phyloP scores from a whole-genome alignment of 2,888 invertebrate genomes.

The Nymphalis urticae region DNA sequence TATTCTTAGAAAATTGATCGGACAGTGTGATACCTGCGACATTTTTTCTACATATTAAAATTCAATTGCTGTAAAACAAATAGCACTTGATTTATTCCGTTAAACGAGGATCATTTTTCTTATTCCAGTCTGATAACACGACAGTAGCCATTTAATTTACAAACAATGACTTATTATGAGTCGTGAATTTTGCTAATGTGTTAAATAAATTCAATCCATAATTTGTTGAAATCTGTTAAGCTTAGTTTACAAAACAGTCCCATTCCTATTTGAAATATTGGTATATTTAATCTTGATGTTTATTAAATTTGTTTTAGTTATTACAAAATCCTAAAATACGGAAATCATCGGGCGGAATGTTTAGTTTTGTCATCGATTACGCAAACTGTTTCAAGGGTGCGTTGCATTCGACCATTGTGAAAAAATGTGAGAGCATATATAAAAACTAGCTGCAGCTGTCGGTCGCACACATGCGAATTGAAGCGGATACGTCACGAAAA shows the following conservation, averaged over 20 bases:
- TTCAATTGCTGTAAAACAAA: constrained; percentile 40
- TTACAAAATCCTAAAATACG: constrained; percentile 74
- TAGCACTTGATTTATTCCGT: constrained; percentile 29
- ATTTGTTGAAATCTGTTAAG: not conserved
- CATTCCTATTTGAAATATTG: not conserved
- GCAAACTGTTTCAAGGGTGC: constrained; percentile 83
- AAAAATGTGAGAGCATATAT: constrained; percentile 80
- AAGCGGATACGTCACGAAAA: constrained; percentile 53
- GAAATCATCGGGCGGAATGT: constrained; percentile 82
- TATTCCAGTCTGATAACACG: constrained; percentile 23
- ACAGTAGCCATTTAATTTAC: constrained; percentile 39
- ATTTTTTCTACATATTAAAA: constrained; percentile 53
- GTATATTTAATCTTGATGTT: constrained; percentile 28
- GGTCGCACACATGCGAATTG: constrained; percentile 79
- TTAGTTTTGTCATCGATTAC: constrained; percentile 83
- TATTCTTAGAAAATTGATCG: constrained; percentile 60
- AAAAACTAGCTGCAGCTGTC: constrained; percentile 80
- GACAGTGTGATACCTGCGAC: constrained; percentile 51
- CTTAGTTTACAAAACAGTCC: not conserved
- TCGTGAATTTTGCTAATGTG: constrained; percentile 43
- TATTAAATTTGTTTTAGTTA: constrained; percentile 31
- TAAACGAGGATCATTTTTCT: constrained; percentile 24
- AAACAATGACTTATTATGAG: constrained; percentile 35
- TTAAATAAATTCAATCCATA: constrained; percentile 25
- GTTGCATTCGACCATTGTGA: constrained; percentile 73